phyloP scores from a whole-genome alignment of 2,113 vertebrate genomes.

The Mastomys natalensis region DNA sequence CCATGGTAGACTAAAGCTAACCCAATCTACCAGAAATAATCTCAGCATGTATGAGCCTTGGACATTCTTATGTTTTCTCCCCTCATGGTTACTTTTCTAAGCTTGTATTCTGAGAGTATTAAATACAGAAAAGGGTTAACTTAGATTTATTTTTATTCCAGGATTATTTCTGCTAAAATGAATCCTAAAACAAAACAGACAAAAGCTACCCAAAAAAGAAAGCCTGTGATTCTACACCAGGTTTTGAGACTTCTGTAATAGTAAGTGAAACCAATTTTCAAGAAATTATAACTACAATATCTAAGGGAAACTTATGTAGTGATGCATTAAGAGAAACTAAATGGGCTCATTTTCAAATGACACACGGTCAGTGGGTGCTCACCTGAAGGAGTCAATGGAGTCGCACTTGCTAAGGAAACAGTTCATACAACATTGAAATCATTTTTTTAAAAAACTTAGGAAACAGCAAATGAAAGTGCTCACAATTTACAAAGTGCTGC shows the following conservation, averaged over 20 bases:
- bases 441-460: neutral
- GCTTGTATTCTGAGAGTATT: neutral
- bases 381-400: neutral
- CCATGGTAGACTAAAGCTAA: constrained; percentile 12
- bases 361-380: neutral
- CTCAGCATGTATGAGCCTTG: neutral
- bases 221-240: neutral
- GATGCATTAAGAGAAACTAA: neutral
- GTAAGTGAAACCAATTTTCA: neutral
- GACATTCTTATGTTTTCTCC: neutral
- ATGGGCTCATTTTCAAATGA: neutral
- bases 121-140: constrained; percentile 2
- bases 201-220: neutral
- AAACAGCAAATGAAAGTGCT: neutral
- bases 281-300: neutral
- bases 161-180: constrained; percentile 44
- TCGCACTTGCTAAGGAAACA: neutral
- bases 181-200: neutral
- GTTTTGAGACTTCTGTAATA: constrained; percentile 26
- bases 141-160: constrained; percentile 26
- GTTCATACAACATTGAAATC: neutral
- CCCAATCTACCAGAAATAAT: constrained; percentile 14
- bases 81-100: constrained; percentile 32
- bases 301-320: neutral
- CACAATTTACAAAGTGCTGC: neutral